Conservation (phyloP, 2,113 vertebrate genomes). For the Fregetta grallaria region DNA sequence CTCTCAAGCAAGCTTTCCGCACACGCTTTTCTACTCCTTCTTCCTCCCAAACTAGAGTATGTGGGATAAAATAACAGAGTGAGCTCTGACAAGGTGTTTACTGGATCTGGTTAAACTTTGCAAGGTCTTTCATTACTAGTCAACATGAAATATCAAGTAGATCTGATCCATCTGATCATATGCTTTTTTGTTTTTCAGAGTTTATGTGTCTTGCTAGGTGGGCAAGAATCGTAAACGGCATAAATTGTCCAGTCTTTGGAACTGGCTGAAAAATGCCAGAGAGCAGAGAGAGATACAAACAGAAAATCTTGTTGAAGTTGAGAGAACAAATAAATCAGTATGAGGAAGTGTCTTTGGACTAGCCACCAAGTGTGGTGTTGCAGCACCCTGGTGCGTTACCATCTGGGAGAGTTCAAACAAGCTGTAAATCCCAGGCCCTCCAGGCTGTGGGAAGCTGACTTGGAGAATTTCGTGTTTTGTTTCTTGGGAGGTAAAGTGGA, state of each 20-base stretch:
- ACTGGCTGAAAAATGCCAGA: not conserved
- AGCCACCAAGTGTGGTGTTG: conserved; percentile 9
- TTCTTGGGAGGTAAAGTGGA: conserved; percentile 57
- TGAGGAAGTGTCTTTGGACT: conserved; percentile 57
- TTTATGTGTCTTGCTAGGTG: not conserved
- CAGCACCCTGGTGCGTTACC: conserved; percentile 28
- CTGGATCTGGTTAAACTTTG: not conserved
- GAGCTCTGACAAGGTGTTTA: not conserved
- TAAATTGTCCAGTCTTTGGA: not conserved
- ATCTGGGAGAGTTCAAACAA: conserved; percentile 64
- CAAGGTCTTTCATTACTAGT: not conserved
- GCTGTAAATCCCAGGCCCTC: conserved; percentile 47
- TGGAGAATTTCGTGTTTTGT: conserved; percentile 68
- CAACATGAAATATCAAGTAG: not conserved
- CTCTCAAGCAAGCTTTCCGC: not conserved
- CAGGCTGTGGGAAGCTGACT: conserved; percentile 47
- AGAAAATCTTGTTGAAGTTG: not conserved
- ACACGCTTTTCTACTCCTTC: not conserved
- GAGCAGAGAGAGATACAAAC: not conserved
- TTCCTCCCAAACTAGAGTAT: not conserved
- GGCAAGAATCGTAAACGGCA: not conserved
- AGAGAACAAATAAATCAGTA: conserved; percentile 64
- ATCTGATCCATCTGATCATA: not conserved
- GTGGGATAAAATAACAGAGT: not conserved
- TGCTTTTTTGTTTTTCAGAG: not conserved